These are phyloP conservation scores for Harpagoxenus sublaevis DNA, from an alignment of 2,888 invertebrate species.

Conservation along the genomic window DNA sequence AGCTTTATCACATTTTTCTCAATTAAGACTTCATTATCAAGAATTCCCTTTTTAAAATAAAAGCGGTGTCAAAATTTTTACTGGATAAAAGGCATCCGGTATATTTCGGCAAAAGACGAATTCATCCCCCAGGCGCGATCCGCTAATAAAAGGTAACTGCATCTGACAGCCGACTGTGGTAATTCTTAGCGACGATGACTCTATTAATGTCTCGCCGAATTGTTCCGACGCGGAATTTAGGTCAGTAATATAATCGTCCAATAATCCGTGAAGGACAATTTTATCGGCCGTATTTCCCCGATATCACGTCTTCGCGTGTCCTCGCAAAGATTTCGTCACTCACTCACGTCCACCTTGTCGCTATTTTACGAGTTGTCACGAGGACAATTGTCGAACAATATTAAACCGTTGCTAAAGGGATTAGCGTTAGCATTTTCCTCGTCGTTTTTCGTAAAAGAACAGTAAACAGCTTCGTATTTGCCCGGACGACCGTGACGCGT, in stretches of 20 bases:
- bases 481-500: neutral
- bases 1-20: neutral
- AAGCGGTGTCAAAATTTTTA: neutral
- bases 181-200: conserved; percentile 31
- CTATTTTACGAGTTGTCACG: neutral
- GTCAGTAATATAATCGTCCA: conserved; percentile 34
- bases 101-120: neutral
- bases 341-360: neutral
- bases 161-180: conserved; percentile 11
- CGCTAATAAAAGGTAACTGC: conserved; percentile 1
- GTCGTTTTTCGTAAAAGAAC: neutral
- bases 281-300: conserved; percentile 4
- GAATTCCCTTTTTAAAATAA: neutral
- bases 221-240: conserved; percentile 24
- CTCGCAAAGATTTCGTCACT: conserved; percentile 28
- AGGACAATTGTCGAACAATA: neutral
- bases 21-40: conserved; percentile 9
- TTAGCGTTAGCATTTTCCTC: neutral
- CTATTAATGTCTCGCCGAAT: conserved; percentile 19
- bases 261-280: conserved; percentile 48
- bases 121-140: neutral
- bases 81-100: neutral
- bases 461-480: neutral
- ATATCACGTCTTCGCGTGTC: neutral
- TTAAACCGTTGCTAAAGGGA: conserved; percentile 37